phyloP scores from a whole-genome alignment of 2,888 invertebrate species.

The Caenorhabditis afra region DNA sequence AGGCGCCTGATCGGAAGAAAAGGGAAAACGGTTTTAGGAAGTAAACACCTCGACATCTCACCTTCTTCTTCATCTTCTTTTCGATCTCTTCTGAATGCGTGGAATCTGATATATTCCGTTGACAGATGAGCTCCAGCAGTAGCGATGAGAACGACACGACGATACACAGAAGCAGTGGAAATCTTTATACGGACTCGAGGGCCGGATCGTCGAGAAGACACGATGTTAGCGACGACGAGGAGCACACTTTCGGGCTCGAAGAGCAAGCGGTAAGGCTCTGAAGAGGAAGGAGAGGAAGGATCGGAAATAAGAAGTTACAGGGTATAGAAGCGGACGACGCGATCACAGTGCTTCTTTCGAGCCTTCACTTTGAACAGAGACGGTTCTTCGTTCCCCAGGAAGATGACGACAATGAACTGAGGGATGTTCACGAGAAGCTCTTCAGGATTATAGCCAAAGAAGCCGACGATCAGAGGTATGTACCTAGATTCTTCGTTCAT shows the following conservation, averaged over 20 bases:
- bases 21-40: background rate
- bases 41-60: conserved; percentile 38
- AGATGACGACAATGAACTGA: conserved; percentile 56
- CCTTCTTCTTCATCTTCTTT: background rate
- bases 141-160: conserved; percentile 55
- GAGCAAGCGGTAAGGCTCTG: background rate
- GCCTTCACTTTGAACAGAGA: conserved; percentile 59
- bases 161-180: conserved; percentile 23
- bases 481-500: background rate
- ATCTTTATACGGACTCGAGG: conserved; percentile 35
- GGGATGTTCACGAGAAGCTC: conserved; percentile 61
- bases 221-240: conserved; percentile 47
- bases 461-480: conserved; percentile 50
- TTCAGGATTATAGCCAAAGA: conserved; percentile 50
- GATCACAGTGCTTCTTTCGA: conserved; percentile 50
- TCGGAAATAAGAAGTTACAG: too few relatives aligned
- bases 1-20: background rate
- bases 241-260: background rate
- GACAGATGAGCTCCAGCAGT: conserved; percentile 60
- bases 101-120: too few relatives aligned
- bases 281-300: too few relatives aligned
- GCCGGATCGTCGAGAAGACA: conserved; percentile 55
- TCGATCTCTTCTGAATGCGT: too few relatives aligned
- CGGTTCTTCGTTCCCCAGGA: conserved; percentile 46
- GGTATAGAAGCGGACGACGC: conserved; percentile 47